Conservation (phyloP, 2,797 vertebrate species). For the Malacoraja senta region DNA sequence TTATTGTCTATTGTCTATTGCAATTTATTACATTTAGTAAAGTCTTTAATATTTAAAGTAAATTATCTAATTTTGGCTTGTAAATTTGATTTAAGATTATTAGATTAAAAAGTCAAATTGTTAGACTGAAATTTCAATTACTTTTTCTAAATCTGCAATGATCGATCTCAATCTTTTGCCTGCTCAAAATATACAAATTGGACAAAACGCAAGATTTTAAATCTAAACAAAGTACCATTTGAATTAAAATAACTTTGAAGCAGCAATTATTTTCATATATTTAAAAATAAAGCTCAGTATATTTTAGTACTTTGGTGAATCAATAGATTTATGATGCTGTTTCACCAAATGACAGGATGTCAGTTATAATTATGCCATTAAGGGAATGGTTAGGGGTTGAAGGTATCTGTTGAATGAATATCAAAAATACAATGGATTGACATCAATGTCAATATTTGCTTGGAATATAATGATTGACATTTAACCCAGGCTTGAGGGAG, state of each 20-base stretch:
- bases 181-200: background rate
- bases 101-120: background rate
- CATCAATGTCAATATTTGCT: background rate
- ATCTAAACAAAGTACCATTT: background rate
- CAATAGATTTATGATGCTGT: background rate
- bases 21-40: background rate
- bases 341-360: background rate
- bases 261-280: background rate
- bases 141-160: background rate
- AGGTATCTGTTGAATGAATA: background rate
- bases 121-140: background rate
- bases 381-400: background rate
- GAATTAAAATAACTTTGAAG: background rate
- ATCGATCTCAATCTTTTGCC: background rate
- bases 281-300: too few relatives aligned
- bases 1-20: too few relatives aligned
- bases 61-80: background rate
- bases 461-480: background rate
- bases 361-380: background rate
- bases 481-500: background rate
- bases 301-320: background rate
- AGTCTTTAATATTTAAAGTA: background rate
- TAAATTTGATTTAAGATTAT: background rate
- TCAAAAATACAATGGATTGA: background rate
- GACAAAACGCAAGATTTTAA: background rate